These are phyloP conservation scores for Petrolisthes manimaculis DNA, from an alignment of 2,888 invertebrate species.

Conservation along the genomic window DNA sequence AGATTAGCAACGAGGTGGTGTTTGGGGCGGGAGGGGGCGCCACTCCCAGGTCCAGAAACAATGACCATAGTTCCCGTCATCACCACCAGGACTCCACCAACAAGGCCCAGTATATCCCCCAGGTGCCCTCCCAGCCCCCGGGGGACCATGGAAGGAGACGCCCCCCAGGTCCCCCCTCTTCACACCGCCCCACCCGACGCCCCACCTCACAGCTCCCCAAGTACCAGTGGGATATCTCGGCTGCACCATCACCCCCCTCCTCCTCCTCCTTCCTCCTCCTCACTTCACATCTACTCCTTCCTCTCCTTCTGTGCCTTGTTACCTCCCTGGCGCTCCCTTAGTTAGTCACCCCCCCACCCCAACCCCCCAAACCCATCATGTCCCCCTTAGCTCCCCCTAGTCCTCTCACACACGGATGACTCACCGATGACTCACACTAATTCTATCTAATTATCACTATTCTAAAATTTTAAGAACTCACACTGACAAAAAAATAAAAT, in stretches of 20 bases:
- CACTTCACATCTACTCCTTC: background rate
- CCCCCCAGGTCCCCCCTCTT: background rate
- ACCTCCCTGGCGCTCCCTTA: background rate
- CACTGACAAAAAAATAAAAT: too few relatives aligned
- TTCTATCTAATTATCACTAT: too few relatives aligned
- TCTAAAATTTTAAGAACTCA: too few relatives aligned
- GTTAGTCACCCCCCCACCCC: background rate
- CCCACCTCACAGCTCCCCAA: constrained; percentile 7
- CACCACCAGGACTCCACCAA: constrained; percentile 17
- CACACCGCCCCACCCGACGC: background rate
- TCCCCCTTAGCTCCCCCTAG: too few relatives aligned
- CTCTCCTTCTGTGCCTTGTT: background rate
- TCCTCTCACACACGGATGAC: too few relatives aligned
- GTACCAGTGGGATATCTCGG: constrained; percentile 8
- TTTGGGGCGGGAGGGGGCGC: constrained; percentile 28
- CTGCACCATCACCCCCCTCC: background rate
- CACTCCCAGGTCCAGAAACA: background rate
- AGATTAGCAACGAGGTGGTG: constrained; percentile 40
- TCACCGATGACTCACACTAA: too few relatives aligned
- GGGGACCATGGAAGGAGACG: constrained; percentile 10
- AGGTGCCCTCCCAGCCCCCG: constrained; percentile 20
- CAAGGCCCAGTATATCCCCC: constrained; percentile 12
- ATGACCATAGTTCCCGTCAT: background rate
- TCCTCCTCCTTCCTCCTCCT: background rate
- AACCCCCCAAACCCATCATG: background rate